Percentiles rank a stretch among this genome's conserved stretches.
Evolutionary conservation across 2,888 invertebrate species (phyloP).

Genomic region (Mythimna ferrago): DNA sequence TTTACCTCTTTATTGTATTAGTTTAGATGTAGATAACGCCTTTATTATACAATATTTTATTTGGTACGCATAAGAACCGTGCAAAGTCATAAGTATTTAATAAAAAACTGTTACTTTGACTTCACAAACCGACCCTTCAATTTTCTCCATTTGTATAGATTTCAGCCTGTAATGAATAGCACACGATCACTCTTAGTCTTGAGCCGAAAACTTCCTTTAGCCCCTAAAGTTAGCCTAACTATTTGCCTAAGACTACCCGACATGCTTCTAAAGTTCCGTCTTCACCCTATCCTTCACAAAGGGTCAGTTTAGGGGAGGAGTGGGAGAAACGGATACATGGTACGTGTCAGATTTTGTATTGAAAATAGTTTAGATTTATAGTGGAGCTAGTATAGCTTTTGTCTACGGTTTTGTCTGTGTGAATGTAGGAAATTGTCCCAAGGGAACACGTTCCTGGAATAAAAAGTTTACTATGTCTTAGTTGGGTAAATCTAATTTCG

Average conservation of each 20-base stretch:
- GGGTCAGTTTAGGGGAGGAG: slow-evolving; percentile 9
- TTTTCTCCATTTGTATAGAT: not conserved
- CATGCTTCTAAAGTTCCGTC: slow-evolving; percentile 13
- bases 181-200: slow-evolving; percentile 4
- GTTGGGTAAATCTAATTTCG: too few relatives aligned
- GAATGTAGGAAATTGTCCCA: too few relatives aligned
- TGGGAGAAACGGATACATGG: slow-evolving; percentile 19
- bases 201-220: slow-evolving; percentile 33
- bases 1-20: too few relatives aligned
- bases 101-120: too few relatives aligned
- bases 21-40: too few relatives aligned
- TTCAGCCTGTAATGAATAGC: slow-evolving; percentile 1
- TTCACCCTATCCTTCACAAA: slow-evolving; percentile 27
- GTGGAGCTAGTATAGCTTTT: not conserved
- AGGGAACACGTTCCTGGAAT: too few relatives aligned
- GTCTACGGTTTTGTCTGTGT: too few relatives aligned
- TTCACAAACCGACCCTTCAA: too few relatives aligned
- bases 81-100: too few relatives aligned
- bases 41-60: too few relatives aligned
- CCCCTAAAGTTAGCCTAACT: slow-evolving; percentile 30
- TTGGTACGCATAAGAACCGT: too few relatives aligned
- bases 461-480: too few relatives aligned
- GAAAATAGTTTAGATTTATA: slow-evolving; percentile 17
- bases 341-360: slow-evolving; percentile 18
- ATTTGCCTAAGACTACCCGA: slow-evolving; percentile 21